Conservation (phyloP, 1,140 invertebrate genomes). For the Conus betulinus region DNA sequence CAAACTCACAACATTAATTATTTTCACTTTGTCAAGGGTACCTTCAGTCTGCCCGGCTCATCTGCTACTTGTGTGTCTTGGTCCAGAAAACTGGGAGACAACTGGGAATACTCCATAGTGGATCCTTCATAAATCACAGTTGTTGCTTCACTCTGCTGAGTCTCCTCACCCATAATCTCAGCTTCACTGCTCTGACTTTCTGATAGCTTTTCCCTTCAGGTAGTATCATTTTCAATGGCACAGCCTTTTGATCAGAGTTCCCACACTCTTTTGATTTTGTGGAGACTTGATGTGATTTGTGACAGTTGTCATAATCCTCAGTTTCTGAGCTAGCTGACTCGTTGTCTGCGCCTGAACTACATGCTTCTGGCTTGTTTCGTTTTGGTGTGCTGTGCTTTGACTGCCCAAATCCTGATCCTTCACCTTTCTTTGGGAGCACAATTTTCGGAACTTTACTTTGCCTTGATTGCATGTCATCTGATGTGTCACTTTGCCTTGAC, state of each 20-base stretch:
- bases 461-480: neutral
- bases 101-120: neutral
- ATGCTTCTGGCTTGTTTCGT: neutral
- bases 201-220: too few relatives aligned
- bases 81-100: neutral
- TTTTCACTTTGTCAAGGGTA: neutral
- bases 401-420: neutral
- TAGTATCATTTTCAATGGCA: neutral
- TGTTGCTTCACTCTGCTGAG: neutral
- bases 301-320: neutral
- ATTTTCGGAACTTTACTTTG: neutral
- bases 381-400: neutral
- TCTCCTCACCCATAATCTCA: neutral
- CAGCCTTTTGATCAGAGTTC: neutral
- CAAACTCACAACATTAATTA: neutral
- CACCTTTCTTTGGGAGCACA: too few relatives aligned
- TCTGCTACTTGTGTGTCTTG: neutral
- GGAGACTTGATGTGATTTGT: neutral
- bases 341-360: neutral
- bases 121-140: neutral
- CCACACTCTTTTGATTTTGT: neutral
- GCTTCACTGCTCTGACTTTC: neutral
- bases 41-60: neutral
- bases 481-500: neutral
- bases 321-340: conserved; percentile 2